phyloP scores from a whole-genome alignment of 2,888 invertebrate species.

The Perithous albicinctus region DNA sequence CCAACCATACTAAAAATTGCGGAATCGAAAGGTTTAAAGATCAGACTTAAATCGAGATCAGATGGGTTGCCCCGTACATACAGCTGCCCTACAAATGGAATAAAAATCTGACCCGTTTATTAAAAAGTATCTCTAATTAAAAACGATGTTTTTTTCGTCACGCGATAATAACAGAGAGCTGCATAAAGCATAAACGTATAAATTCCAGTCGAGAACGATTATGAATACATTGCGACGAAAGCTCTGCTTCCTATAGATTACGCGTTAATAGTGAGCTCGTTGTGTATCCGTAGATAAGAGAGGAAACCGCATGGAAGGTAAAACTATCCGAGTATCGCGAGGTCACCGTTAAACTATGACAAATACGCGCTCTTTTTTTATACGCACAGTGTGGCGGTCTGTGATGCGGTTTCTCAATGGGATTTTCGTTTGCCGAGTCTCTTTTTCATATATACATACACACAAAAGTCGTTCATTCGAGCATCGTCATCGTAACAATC shows the following conservation, averaged over 20 bases:
- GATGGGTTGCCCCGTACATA: no score
- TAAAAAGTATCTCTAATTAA: no score
- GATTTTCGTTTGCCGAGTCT: conserved; percentile 18
- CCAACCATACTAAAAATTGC: no score
- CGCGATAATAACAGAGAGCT: neutral
- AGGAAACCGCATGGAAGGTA: conserved; percentile 54
- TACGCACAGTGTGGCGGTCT: conserved; percentile 6
- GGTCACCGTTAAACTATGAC: conserved; percentile 22
- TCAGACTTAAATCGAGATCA: no score
- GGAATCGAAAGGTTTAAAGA: no score
- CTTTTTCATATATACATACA: neutral
- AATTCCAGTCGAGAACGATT: neutral
- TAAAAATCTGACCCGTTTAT: no score
- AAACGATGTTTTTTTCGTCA: no score
- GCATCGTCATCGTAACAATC: conserved; percentile 52
- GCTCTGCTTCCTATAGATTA: conserved; percentile 37
- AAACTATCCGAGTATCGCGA: conserved; percentile 46
- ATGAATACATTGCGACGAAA: conserved; percentile 13
- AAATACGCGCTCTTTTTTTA: neutral
- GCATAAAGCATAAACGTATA: neutral
- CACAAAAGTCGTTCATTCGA: conserved; percentile 28
- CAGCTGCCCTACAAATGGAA: no score
- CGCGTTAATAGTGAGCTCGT: neutral
- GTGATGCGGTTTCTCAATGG: conserved; percentile 47
- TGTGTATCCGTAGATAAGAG: conserved; percentile 44